Conservation (phyloP, 2,888 invertebrate genomes). For the Catocala sponsa region DNA sequence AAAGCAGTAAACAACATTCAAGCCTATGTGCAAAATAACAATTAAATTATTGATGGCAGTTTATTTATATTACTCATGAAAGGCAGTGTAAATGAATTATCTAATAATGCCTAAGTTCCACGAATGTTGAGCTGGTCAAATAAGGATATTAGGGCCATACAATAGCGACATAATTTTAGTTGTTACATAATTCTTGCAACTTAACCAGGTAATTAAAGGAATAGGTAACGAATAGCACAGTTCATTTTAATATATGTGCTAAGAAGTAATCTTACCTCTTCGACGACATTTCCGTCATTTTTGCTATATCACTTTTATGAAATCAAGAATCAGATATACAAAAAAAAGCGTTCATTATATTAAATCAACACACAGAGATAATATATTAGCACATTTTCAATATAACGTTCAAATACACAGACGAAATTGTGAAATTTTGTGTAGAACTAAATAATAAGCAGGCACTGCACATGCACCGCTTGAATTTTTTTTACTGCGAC, state of each 20-base stretch:
- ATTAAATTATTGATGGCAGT: constrained; percentile 14
- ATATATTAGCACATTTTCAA: constrained; percentile 48
- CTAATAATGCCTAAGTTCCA: constrained; percentile 15
- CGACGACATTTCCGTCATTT: constrained; percentile 85
- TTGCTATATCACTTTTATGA: constrained; percentile 59
- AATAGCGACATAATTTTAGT: constrained; percentile 14
- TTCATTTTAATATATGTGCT: constrained; percentile 3
- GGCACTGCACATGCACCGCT: constrained; percentile 53
- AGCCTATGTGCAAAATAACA: constrained; percentile 6
- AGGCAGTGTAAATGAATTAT: not conserved
- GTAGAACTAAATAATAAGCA: constrained; percentile 42
- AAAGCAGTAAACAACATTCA: constrained; percentile 35
- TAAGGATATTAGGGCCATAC: constrained; percentile 12
- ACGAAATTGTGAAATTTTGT: constrained; percentile 40
- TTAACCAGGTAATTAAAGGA: constrained; percentile 31
- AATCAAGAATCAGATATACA: constrained; percentile 57
- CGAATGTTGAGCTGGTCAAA: constrained; percentile 22
- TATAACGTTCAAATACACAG: constrained; percentile 33
- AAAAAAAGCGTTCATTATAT: constrained; percentile 68
- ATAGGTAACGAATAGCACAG: not conserved
- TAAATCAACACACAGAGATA: constrained; percentile 37
- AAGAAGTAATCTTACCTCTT: constrained; percentile 74
- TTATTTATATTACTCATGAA: constrained; percentile 1
- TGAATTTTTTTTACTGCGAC: constrained; percentile 48
- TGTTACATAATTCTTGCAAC: constrained; percentile 34